Conservation (phyloP, 2,113 vertebrate genomes). For the Amia ocellicauda region DNA sequence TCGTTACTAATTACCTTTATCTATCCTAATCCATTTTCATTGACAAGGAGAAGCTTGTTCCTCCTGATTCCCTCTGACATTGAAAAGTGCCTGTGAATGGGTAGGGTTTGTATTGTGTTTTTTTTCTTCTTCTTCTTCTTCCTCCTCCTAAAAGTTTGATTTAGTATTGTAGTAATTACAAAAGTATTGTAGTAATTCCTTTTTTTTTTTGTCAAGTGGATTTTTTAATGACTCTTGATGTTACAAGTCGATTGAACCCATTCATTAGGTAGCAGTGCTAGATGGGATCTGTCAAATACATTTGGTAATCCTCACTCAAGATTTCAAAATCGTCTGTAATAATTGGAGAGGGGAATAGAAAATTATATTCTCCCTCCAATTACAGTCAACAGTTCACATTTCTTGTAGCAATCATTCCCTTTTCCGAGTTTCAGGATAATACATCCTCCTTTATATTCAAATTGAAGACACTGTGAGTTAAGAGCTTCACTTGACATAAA, state of each 20-base stretch:
- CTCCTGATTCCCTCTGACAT: background rate
- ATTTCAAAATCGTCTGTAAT: slow-evolving; percentile 16
- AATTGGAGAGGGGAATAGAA: slow-evolving; percentile 16
- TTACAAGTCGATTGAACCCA: background rate
- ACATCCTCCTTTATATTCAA: slow-evolving; percentile 4
- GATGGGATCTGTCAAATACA: background rate
- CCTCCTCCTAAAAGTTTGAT: background rate
- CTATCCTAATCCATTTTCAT: slow-evolving; percentile 13
- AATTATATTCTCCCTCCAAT: slow-evolving; percentile 28
- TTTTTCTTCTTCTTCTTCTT: background rate
- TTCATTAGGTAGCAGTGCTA: background rate
- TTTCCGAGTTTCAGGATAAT: background rate
- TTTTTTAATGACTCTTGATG: background rate
- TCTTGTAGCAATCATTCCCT: background rate
- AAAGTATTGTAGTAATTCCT: too few species aligned
- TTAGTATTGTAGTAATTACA: too few species aligned
- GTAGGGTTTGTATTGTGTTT: slow-evolving; percentile 4
- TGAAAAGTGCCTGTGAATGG: slow-evolving; percentile 4
- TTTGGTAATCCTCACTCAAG: slow-evolving; percentile 8
- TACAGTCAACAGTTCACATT: slow-evolving; percentile 15
- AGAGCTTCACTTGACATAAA: background rate
- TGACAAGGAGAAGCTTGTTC: background rate
- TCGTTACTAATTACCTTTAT: slow-evolving; percentile 36
- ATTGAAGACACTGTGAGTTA: background rate
- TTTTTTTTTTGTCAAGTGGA: slow-evolving; percentile 2